A percentile compares a stretch with the other conserved stretches of the same genome.
Evolutionary conservation across 2,797 vertebrate genomes (phyloP).

Genomic region (Threskiornis aethiopicus): DNA sequence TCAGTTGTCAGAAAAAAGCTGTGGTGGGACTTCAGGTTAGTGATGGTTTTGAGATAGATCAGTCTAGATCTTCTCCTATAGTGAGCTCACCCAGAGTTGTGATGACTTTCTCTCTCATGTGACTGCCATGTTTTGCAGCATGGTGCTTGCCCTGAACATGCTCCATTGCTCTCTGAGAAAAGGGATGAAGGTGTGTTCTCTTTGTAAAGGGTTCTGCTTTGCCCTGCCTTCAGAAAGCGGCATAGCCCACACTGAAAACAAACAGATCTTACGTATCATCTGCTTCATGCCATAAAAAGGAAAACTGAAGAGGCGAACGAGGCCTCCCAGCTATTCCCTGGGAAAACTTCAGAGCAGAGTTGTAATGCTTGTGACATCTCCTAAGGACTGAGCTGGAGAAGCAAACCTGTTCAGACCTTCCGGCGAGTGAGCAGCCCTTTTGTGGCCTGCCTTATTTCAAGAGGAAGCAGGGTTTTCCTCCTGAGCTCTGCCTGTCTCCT

Average conservation of each 20-base stretch:
- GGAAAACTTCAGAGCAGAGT: neutral
- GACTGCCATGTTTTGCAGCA: fast-evolving
- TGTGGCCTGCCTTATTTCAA: neutral
- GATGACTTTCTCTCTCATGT: neutral
- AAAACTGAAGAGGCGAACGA: neutral
- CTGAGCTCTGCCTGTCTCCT: neutral
- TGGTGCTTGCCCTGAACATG: neutral
- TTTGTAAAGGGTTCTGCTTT: neutral
- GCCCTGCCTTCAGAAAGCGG: neutral
- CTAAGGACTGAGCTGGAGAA: neutral
- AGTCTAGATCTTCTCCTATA: neutral
- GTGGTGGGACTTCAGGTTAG: neutral
- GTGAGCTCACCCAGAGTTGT: neutral
- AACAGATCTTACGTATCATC: neutral
- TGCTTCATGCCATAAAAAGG: fast-evolving
- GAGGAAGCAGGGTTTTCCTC: neutral
- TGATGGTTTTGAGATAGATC: neutral
- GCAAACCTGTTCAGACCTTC: neutral
- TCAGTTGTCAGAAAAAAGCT: neutral
- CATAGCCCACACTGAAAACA: neutral
- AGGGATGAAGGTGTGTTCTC: neutral
- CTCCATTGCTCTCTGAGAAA: neutral
- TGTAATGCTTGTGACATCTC: neutral
- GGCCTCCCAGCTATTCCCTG: neutral
- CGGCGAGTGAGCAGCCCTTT: neutral